Evolutionary conservation across 1,140 invertebrate species (phyloP).

Genomic region (Hormaphis cornu): DNA sequence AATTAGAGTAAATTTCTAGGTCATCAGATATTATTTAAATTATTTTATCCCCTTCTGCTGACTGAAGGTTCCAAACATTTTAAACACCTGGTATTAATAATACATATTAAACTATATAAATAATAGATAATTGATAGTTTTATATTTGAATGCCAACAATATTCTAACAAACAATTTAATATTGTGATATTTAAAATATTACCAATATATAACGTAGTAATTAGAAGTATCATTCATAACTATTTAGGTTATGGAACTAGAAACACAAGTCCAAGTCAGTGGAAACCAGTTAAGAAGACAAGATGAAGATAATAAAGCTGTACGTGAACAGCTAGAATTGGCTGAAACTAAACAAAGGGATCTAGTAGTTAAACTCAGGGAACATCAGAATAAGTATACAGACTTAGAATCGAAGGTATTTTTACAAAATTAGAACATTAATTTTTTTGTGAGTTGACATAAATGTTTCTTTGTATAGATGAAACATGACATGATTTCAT

Average conservation of each 20-base stretch:
- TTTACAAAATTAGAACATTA: background rate
- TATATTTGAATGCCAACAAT: no score
- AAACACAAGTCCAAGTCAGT: slow-evolving; percentile 92
- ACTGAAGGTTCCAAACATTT: no score
- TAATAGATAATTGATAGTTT: no score
- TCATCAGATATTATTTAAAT: no score
- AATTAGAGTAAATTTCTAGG: no score
- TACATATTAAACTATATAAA: no score
- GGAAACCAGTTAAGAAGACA: slow-evolving; percentile 87
- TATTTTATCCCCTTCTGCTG: no score
- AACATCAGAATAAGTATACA: slow-evolving; percentile 76
- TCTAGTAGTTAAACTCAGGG: slow-evolving; percentile 63
- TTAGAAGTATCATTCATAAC: background rate
- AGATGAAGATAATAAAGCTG: slow-evolving; percentile 81
- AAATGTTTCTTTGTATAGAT: slow-evolving; percentile 47
- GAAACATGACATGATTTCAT: slow-evolving; percentile 90
- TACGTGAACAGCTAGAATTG: slow-evolving; percentile 66
- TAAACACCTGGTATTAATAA: no score
- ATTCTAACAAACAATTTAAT: no score
- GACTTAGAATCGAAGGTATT: slow-evolving; percentile 72
- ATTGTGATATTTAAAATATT: slow-evolving; percentile 9
- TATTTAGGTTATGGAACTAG: slow-evolving; percentile 83
- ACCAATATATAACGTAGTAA: background rate
- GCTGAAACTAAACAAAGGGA: slow-evolving; percentile 64
- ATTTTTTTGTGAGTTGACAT: background rate